phyloP scores from a whole-genome alignment of 2,888 invertebrate genomes.

The Nemapogon koenigi region DNA sequence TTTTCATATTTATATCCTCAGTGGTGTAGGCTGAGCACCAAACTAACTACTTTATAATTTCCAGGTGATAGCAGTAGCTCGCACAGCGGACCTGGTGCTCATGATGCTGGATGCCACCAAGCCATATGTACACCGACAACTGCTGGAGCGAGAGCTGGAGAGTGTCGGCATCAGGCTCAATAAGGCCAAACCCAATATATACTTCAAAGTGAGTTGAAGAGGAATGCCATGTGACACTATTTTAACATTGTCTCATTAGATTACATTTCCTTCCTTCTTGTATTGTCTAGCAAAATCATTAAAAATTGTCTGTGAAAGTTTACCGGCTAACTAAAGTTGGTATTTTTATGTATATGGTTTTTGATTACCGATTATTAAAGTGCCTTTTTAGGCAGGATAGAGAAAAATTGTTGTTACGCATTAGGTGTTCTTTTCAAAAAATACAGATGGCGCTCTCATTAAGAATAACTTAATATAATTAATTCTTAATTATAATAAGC shows the following conservation, averaged over 20 bases:
- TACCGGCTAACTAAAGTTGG: neutral
- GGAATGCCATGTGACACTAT: too few relatives aligned
- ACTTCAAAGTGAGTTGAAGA: constrained; percentile 96
- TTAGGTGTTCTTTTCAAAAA: too few relatives aligned
- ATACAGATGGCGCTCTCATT: too few relatives aligned
- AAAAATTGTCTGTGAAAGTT: neutral
- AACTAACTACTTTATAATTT: too few relatives aligned
- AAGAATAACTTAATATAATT: too few relatives aligned
- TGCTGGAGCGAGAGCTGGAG: constrained; percentile 94
- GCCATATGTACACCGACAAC: constrained; percentile 91
- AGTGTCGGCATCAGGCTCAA: constrained; percentile 97
- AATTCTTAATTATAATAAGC: too few relatives aligned
- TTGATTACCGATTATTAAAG: constrained; percentile 1
- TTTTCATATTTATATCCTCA: too few relatives aligned
- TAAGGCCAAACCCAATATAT: constrained; percentile 95
- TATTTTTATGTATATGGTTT: neutral
- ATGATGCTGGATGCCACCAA: constrained; percentile 99
- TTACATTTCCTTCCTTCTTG: neutral
- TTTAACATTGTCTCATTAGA: too few relatives aligned
- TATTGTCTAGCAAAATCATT: neutral
- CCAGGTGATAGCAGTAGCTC: constrained; percentile 95
- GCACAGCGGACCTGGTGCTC: constrained; percentile 96
- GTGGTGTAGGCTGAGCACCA: too few relatives aligned
- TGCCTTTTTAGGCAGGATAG: too few relatives aligned
- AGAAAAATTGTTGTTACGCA: too few relatives aligned